A percentile compares a stretch with the other conserved stretches of the same genome.
These are phyloP conservation scores for Apostichopus japonicus DNA, from an alignment of 35 echinoderm and acorn worm species.

Conservation along the genomic window DNA sequence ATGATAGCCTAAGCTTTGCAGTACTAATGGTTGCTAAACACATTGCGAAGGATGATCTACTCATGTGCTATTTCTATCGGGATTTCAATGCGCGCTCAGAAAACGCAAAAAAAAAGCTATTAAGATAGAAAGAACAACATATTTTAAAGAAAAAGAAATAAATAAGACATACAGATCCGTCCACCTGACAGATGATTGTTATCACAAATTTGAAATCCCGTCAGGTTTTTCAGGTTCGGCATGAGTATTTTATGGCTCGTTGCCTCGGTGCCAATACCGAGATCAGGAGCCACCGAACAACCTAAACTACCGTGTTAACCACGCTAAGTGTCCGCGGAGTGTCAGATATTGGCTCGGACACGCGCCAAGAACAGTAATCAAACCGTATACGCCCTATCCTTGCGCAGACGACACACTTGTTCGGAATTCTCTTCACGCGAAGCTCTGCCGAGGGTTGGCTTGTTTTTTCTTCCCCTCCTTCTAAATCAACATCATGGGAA, in stretches of 20 bases:
- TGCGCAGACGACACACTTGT: not conserved
- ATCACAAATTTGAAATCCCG: slow-evolving; percentile 12
- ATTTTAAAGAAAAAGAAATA: not conserved
- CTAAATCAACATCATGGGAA: not conserved
- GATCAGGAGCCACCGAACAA: slow-evolving; percentile 4
- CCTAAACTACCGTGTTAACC: slow-evolving; percentile 49
- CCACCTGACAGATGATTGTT: slow-evolving; percentile 49
- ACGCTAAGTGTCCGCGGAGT: slow-evolving; percentile 45
- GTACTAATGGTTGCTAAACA: too few species aligned
- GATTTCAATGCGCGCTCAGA: slow-evolving; percentile 5
- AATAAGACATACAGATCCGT: slow-evolving; percentile 25
- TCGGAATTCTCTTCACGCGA: not conserved
- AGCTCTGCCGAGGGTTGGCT: not conserved
- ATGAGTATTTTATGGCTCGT: slow-evolving; percentile 50
- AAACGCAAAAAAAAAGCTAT: not conserved
- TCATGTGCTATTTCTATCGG: not conserved
- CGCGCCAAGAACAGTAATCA: slow-evolving; percentile 26
- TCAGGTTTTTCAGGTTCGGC: not conserved
- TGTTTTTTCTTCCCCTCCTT: not conserved
- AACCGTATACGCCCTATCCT: not conserved
- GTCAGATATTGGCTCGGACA: slow-evolving; percentile 41
- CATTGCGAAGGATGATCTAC: too few species aligned
- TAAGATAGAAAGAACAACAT: not conserved
- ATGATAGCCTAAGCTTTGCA: too few species aligned
- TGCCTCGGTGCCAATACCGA: slow-evolving; percentile 35